phyloP scores from a whole-genome alignment of 2,113 vertebrate genomes.

The Prinia subflava region DNA sequence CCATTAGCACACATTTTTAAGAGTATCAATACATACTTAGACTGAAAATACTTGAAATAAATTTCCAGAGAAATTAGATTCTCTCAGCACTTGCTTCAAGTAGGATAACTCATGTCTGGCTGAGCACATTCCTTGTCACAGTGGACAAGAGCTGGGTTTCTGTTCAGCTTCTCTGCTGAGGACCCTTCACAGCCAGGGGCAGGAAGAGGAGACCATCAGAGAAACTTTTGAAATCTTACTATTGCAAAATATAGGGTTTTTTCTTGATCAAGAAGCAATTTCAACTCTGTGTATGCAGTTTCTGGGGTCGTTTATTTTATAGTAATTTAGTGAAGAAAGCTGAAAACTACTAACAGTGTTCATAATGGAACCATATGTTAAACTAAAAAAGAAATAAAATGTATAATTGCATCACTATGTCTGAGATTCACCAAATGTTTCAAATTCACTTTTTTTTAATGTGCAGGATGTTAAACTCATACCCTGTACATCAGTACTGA shows the following conservation, averaged over 20 bases:
- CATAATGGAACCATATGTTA: background rate
- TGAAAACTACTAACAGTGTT: background rate
- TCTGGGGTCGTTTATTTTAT: background rate
- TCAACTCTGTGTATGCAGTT: background rate
- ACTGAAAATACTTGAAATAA: background rate
- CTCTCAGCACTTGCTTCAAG: background rate
- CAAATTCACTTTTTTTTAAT: background rate
- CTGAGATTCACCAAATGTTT: background rate
- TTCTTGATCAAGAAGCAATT: background rate
- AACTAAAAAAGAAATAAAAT: constrained; percentile 8
- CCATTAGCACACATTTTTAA: background rate
- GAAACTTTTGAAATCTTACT: background rate
- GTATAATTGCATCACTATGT: background rate
- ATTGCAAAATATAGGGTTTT: background rate
- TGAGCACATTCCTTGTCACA: background rate
- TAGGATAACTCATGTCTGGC: background rate
- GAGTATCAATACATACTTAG: background rate
- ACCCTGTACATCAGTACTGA: background rate
- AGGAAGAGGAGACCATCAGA: background rate
- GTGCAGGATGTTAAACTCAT: background rate
- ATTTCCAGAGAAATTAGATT: background rate
- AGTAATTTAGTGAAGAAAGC: background rate
- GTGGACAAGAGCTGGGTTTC: background rate
- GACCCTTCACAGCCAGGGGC: rapidly evolving
- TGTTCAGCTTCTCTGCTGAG: background rate